phyloP scores from a whole-genome alignment of 2,888 invertebrate species.

The Napeogenes inachia region DNA sequence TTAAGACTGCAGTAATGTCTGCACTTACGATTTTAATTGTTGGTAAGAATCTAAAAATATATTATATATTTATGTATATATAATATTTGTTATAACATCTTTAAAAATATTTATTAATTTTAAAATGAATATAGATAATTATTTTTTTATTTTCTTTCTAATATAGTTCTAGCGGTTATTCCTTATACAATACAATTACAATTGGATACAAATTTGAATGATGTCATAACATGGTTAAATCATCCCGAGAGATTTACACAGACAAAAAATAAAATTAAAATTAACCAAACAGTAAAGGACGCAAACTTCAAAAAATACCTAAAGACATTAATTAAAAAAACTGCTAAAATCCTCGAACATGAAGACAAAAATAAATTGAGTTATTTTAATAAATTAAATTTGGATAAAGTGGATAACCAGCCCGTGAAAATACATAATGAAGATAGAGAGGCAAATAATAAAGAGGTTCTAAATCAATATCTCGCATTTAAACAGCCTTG shows the following conservation, averaged over 20 bases:
- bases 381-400: not conserved
- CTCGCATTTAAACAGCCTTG: conserved; percentile 13
- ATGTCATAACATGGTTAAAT: not conserved
- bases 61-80: no score
- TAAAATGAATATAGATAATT: no score
- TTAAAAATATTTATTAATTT: no score
- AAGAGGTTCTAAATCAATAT: conserved; percentile 3
- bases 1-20: conserved; percentile 40
- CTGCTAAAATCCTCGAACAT: not conserved
- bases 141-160: no score
- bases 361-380: not conserved
- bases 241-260: not conserved
- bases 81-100: no score
- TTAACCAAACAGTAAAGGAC: not conserved
- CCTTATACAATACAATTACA: not conserved
- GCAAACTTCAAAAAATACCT: not conserved
- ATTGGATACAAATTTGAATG: not conserved
- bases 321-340: not conserved
- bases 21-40: conserved; percentile 25
- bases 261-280: not conserved
- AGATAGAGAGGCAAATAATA: not conserved
- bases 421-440: not conserved
- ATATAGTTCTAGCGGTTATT: not conserved
- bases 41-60: conserved; percentile 26
- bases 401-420: not conserved